Conservation (phyloP, 2,113 vertebrate species). For the Onychorhynchus coronatus region DNA sequence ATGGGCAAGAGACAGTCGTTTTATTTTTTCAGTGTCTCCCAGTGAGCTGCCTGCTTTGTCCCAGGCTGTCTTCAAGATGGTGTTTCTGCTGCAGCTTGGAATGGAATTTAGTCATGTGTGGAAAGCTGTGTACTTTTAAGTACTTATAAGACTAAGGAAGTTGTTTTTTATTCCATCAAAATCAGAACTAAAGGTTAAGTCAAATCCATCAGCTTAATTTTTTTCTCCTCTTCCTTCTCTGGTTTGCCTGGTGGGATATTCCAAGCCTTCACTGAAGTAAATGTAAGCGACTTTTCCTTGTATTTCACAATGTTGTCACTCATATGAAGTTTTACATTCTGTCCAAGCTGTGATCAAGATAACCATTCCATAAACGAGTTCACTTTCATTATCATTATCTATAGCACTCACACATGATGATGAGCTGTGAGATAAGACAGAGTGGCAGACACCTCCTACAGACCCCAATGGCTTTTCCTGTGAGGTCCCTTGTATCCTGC, state of each 20-base stretch:
- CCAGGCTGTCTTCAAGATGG: neutral
- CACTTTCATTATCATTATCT: conserved; percentile 29
- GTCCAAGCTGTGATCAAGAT: conserved; percentile 16
- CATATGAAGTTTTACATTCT: conserved; percentile 22
- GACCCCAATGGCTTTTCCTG: neutral
- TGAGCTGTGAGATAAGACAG: neutral
- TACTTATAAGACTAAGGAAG: neutral
- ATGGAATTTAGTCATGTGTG: neutral
- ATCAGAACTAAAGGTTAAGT: neutral
- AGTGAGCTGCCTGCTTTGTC: neutral
- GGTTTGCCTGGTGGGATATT: neutral
- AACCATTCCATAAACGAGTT: conserved; percentile 43
- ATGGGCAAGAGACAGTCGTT: neutral
- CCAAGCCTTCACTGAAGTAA: neutral
- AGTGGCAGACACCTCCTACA: conserved; percentile 24
- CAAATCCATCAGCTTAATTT: neutral
- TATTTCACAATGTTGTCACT: neutral
- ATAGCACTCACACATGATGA: neutral
- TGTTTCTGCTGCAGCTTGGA: neutral
- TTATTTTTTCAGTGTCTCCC: neutral
- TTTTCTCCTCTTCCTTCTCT: neutral
- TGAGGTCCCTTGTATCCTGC: conserved; percentile 30
- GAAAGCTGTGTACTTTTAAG: neutral
- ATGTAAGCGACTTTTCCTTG: neutral
- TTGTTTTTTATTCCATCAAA: neutral